Evolutionary conservation across 2,113 vertebrate genomes (phyloP).

Genomic region (Gymnorhina tibicen): DNA sequence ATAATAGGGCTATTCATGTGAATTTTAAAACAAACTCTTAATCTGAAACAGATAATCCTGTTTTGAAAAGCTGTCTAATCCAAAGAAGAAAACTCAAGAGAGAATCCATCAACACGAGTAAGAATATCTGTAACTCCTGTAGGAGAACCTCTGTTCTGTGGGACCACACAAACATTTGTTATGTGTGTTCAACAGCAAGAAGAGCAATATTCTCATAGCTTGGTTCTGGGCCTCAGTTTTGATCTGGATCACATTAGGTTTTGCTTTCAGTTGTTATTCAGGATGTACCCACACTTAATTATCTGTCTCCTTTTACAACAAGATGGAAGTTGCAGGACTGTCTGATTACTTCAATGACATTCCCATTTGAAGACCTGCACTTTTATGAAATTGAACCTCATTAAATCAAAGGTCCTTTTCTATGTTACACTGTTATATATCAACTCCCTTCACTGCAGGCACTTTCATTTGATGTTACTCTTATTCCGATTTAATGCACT

Average conservation of each 20-base stretch:
- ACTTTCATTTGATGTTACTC: background rate
- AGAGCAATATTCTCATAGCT: background rate
- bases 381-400: conserved; percentile 21
- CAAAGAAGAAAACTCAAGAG: background rate
- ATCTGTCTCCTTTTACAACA: background rate
- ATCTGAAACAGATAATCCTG: background rate
- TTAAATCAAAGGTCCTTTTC: conserved; percentile 41
- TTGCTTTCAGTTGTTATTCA: background rate
- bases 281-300: background rate
- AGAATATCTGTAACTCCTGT: background rate
- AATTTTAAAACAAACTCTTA: background rate
- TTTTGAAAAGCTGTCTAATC: background rate
- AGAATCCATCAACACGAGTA: background rate
- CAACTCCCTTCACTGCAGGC: background rate
- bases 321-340: background rate
- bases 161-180: background rate
- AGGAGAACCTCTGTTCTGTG: background rate
- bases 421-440: background rate
- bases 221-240: background rate
- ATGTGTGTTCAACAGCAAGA: background rate
- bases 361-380: background rate
- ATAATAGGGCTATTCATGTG: background rate
- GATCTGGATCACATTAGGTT: background rate
- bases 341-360: conserved; percentile 5
- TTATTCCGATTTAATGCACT: background rate